phyloP scores from a whole-genome alignment of 2,888 invertebrate genomes.

The Eumacrocentrus americanus region DNA sequence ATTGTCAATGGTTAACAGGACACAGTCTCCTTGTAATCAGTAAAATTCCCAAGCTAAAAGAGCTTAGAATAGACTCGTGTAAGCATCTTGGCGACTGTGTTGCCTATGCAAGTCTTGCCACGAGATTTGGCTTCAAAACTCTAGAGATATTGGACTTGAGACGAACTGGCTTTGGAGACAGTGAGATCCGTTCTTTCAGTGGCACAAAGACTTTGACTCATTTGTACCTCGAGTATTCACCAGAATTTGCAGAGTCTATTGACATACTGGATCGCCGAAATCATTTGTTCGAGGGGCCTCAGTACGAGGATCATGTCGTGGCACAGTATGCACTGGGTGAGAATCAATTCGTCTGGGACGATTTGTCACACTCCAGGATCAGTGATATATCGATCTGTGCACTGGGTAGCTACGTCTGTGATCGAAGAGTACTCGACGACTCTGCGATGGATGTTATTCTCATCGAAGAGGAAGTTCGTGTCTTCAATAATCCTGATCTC shows the following conservation, averaged over 20 bases:
- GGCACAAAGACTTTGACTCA: conserved; percentile 63
- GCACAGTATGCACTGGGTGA: conserved; percentile 41
- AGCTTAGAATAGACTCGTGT: conserved; percentile 72
- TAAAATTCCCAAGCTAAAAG: conserved; percentile 69
- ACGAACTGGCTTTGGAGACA: conserved; percentile 66
- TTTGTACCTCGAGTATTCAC: conserved; percentile 57
- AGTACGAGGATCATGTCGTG: conserved; percentile 47
- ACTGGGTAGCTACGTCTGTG: conserved; percentile 48
- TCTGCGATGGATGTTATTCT: conserved; percentile 43
- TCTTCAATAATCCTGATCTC: conserved; percentile 53
- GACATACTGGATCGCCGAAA: conserved; percentile 36
- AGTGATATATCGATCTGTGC: conserved; percentile 56
- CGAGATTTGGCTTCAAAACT: conserved; percentile 72
- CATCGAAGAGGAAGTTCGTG: conserved; percentile 46
- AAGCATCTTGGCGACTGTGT: conserved; percentile 72
- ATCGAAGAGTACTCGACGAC: conserved; percentile 46
- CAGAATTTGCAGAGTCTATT: conserved; percentile 24
- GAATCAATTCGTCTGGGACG: conserved; percentile 34
- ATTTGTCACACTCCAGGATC: conserved; percentile 41
- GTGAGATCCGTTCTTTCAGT: conserved; percentile 68
- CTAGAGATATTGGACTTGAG: conserved; percentile 67
- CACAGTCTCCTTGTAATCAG: conserved; percentile 76
- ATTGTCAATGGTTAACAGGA: conserved; percentile 77
- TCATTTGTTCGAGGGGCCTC: conserved; percentile 40
- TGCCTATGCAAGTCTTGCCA: conserved; percentile 78